Conservation (phyloP, 2,797 vertebrate species). For the Eurystomus glaucurus region DNA sequence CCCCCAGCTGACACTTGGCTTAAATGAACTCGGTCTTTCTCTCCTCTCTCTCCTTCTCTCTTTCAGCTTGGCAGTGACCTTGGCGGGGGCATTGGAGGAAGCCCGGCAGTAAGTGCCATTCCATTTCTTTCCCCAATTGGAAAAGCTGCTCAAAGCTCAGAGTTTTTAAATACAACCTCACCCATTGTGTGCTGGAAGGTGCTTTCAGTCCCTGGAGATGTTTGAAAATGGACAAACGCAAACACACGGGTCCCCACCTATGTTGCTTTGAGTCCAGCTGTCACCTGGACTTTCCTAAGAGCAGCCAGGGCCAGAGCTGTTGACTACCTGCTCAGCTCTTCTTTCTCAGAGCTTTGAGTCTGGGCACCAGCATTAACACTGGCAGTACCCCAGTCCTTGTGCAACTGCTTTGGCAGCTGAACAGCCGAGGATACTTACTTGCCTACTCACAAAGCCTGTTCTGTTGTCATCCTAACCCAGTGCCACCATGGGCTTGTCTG, state of each 20-base stretch:
- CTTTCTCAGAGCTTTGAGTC: slow-evolving; percentile 22
- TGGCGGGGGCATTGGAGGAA: slow-evolving; percentile 99
- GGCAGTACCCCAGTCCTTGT: not conserved
- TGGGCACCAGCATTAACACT: not conserved
- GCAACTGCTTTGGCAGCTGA: not conserved
- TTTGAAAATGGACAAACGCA: not conserved
- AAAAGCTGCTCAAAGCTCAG: slow-evolving; percentile 59
- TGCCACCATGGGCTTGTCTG: not conserved
- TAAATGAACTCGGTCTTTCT: slow-evolving; percentile 83
- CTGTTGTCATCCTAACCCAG: slow-evolving; percentile 1
- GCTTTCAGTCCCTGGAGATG: not conserved
- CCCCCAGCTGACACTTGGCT: slow-evolving; percentile 72
- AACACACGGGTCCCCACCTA: not conserved
- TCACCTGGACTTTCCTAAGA: slow-evolving; percentile 29
- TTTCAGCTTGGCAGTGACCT: slow-evolving; percentile 99
- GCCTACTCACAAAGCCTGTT: not conserved
- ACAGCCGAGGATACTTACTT: not conserved
- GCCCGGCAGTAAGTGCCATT: slow-evolving; percentile 98
- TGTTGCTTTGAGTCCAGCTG: not conserved
- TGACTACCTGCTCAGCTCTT: slow-evolving; percentile 1
- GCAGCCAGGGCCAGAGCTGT: slow-evolving; percentile 14
- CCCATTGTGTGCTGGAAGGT: not conserved
- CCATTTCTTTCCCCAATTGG: slow-evolving; percentile 79
- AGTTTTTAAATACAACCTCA: not conserved
- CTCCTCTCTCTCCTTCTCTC: slow-evolving; percentile 84